phyloP scores from a whole-genome alignment of 2,113 vertebrate species.

The Hystrix brachyura region DNA sequence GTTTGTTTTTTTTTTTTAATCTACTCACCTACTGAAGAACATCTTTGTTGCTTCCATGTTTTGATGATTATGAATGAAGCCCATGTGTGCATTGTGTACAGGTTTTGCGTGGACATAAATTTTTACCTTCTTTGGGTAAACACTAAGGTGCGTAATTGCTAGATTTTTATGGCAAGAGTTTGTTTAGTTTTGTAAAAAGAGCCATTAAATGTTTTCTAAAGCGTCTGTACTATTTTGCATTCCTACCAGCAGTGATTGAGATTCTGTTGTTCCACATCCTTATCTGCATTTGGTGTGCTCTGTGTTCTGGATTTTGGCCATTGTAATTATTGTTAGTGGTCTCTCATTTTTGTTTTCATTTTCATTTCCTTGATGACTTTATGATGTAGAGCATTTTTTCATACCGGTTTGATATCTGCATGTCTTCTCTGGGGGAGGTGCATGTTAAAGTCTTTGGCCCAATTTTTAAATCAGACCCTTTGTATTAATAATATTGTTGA shows the following conservation, averaged over 20 bases:
- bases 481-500: background rate
- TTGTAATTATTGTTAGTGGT: background rate
- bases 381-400: background rate
- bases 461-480: background rate
- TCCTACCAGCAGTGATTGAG: background rate
- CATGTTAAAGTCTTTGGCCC: background rate
- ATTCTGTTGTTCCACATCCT: background rate
- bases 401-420: background rate
- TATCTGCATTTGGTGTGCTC: background rate
- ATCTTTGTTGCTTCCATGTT: background rate
- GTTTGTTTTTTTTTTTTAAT: background rate
- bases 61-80: background rate
- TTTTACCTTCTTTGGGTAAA: background rate
- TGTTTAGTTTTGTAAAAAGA: background rate
- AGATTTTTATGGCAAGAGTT: background rate
- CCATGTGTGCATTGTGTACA: background rate
- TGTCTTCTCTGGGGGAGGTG: background rate
- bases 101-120: background rate
- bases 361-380: background rate
- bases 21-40: background rate
- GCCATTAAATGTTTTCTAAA: background rate
- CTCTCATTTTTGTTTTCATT: background rate
- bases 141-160: background rate
- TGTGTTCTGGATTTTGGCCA: background rate
- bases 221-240: background rate